A percentile compares a stretch with the other conserved stretches of the same genome.
phyloP scores from a whole-genome alignment of 2,797 vertebrate species.

The Xiphophorus birchmanni region DNA sequence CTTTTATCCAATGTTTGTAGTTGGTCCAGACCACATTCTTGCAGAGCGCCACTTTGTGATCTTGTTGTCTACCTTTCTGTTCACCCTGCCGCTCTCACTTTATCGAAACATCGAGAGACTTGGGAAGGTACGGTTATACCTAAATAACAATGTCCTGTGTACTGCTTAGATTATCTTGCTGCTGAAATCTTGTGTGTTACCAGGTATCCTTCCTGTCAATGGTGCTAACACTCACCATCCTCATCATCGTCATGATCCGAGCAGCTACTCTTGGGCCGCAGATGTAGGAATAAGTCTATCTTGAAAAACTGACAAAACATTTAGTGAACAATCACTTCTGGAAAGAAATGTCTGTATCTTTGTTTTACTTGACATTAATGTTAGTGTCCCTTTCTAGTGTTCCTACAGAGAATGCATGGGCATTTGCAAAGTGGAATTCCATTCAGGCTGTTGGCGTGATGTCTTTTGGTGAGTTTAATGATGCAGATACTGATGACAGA shows the following conservation, averaged over 20 bases:
- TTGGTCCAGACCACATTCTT: constrained; percentile 84
- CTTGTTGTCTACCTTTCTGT: constrained; percentile 83
- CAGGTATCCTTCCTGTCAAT: constrained; percentile 92
- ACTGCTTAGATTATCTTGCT: constrained; percentile 10
- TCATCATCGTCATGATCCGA: constrained; percentile 86
- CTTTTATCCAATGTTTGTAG: constrained; percentile 75
- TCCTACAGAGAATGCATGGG: constrained; percentile 88
- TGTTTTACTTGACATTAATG: constrained; percentile 20
- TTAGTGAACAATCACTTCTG: background rate
- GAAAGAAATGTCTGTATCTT: background rate
- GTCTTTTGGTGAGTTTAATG: constrained; percentile 91
- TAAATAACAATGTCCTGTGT: background rate
- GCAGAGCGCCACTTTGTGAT: constrained; percentile 90
- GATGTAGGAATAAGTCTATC: constrained; percentile 68
- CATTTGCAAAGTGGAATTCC: constrained; percentile 90
- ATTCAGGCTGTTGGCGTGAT: constrained; percentile 92
- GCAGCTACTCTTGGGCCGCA: constrained; percentile 84
- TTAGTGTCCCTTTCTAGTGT: constrained; percentile 74
- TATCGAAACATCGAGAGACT: constrained; percentile 89
- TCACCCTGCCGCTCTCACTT: constrained; percentile 91
- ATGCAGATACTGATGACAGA: background rate
- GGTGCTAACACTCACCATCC: constrained; percentile 86
- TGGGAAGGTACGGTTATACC: constrained; percentile 86
- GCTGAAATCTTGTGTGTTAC: constrained; percentile 38
- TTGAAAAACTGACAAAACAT: background rate